Conservation (phyloP, 2,797 vertebrate genomes). For the Serranus cabrilla region DNA sequence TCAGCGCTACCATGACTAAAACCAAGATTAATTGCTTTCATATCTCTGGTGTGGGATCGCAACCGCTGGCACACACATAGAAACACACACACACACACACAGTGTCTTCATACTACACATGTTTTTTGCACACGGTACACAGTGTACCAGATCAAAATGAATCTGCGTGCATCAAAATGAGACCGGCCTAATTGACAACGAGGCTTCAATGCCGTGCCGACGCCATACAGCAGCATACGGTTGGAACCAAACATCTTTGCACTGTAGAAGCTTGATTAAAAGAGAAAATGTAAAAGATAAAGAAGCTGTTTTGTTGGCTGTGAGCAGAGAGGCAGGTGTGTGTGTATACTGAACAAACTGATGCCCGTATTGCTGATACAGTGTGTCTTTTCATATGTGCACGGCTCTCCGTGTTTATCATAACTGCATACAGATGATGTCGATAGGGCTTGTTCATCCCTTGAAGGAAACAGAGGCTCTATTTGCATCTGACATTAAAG, state of each 20-base stretch:
- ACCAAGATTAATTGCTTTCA: slow-evolving; percentile 77
- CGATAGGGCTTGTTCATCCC: slow-evolving; percentile 53
- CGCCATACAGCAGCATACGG: slow-evolving; percentile 25
- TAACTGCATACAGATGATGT: slow-evolving; percentile 52
- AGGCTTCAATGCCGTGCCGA: slow-evolving; percentile 41
- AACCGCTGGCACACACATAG: slow-evolving; percentile 32
- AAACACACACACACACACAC: background rate
- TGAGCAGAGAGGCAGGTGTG: background rate
- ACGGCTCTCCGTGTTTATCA: slow-evolving; percentile 44
- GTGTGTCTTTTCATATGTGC: slow-evolving; percentile 23
- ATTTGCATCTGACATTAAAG: slow-evolving; percentile 74
- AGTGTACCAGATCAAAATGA: slow-evolving; percentile 69
- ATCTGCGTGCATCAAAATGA: slow-evolving; percentile 69
- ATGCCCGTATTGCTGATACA: background rate
- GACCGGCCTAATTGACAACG: slow-evolving; percentile 64
- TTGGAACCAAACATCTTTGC: slow-evolving; percentile 40
- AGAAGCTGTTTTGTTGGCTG: slow-evolving; percentile 20
- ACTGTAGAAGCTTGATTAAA: slow-evolving; percentile 22
- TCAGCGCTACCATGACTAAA: slow-evolving; percentile 67
- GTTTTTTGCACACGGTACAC: slow-evolving; percentile 61
- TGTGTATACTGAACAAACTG: slow-evolving; percentile 11
- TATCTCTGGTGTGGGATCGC: slow-evolving; percentile 60
- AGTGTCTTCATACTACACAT: slow-evolving; percentile 40
- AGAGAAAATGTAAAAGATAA: slow-evolving; percentile 18
- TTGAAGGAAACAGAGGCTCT: slow-evolving; percentile 50